Percentiles rank a stretch among this genome's conserved stretches.
phyloP scores from a whole-genome alignment of 2,113 vertebrate species.

The Tetrax tetrax region DNA sequence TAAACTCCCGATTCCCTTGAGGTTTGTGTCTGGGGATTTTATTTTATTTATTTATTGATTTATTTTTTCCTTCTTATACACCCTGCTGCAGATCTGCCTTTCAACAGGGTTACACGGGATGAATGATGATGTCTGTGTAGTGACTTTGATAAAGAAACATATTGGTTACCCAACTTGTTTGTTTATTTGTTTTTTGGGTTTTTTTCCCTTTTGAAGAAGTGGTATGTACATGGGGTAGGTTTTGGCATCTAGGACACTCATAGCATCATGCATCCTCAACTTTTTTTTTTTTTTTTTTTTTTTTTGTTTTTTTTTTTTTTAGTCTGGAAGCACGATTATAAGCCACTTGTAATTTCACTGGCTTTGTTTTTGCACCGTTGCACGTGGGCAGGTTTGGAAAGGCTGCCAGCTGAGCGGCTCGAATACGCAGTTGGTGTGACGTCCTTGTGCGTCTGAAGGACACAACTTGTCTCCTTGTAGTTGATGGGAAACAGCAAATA shows the following conservation, averaged over 20 bases:
- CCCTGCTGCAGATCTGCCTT: not conserved
- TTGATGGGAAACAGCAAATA: not conserved
- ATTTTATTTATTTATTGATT: too few species aligned
- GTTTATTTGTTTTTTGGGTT: not conserved
- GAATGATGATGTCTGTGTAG: conserved; percentile 12
- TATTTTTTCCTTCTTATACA: not conserved
- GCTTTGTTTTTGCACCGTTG: not conserved
- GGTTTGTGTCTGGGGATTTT: not conserved
- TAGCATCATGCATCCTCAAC: not conserved
- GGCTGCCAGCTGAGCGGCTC: not conserved
- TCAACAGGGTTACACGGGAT: not conserved
- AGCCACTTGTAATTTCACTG: not conserved
- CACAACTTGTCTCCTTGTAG: not conserved
- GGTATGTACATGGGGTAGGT: not conserved
- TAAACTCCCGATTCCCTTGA: not conserved
- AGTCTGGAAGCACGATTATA: not conserved
- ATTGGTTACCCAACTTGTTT: not conserved
- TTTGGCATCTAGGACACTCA: not conserved
- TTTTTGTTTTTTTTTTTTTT: not conserved
- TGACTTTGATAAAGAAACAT: conserved; percentile 23
- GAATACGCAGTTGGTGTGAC: fast-evolving
- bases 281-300: not conserved
- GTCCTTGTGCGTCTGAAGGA: conserved; percentile 7
- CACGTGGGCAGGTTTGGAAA: not conserved
- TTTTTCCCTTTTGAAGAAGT: not conserved